Evolutionary conservation across 1,140 invertebrate species (phyloP), one percentile per base, ranked within the genome.

Genomic region (Monomorium pharaonis): DNA sequence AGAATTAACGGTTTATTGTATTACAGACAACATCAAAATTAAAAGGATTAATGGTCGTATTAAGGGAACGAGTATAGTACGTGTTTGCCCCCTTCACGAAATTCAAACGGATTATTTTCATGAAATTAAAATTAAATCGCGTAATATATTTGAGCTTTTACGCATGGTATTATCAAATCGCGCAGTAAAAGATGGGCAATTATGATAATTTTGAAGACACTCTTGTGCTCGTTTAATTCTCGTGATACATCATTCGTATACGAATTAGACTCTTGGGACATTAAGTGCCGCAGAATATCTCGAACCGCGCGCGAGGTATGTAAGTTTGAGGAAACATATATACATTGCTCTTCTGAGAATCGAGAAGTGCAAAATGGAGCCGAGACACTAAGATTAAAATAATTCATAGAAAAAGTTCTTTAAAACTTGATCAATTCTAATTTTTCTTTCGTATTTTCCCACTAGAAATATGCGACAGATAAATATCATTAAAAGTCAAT

Each of bases 131-230:
- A 30, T 72, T 81, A 56, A 58, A 81, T 27, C 9, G 24, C 16
- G 6, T 27, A 70, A 81, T 44, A 47, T 44, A n/a, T n/a, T 30
- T 21, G 44, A 42, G 27, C 37, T 60, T 72, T 72, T 60, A 60
- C 24, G 51, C 18, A 56, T 58, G 49, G 58, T 58, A 56, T 72
- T 9, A 44, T 74, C 27, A 12, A 30, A 37, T 21, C 62, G 24
- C 9, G 27, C 18, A 16, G 12, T 9, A 33, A 72, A 81, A 16
- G n/a, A 27, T 6, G 30, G 4, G 67, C 74, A 83, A 72, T 83
- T 14, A 47, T 18, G 51, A 74, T 83, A 83, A 83, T 83, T 83
- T 83, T 58, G 67, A 60, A 81, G 51, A 70, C 37, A 44, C n/a
- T 37, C 16, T 80, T 14, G 37, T 24, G 65, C 21, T 44, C 65